Evolutionary conservation across 2,888 invertebrate species (phyloP), one percentile per base, ranked within the genome.

Genomic region (Stenodema calcarata): DNA sequence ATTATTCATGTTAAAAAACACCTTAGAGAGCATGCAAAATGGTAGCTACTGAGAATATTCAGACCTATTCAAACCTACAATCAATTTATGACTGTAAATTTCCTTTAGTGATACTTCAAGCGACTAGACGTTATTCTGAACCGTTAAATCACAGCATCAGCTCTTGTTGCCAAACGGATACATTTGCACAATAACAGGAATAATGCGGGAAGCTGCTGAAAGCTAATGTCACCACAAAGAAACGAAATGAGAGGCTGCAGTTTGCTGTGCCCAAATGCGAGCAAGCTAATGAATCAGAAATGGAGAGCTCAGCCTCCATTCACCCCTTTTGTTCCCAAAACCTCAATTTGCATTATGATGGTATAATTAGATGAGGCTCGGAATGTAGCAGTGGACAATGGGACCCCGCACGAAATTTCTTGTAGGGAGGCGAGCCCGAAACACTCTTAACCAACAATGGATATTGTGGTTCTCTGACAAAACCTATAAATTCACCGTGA

Each of bases 311-410:
- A 12, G 47, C 47, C 47, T 47, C 47, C 62, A 62, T 18, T 62
- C 62, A 23, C 27, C 44, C n/a, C 78, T 78, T 78, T 78, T 78
- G 78, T 78, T 18, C 78, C 23, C 62, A 27, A 42, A 75, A 42
- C 78, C 78, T 42, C 42, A 78, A 78, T 78, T 78, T 78, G 78
- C 78, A 78, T 78, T 78, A 78, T 78, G 78, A 44, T 44, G 44
- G 78, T 27, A 42, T 78, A 78, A 78, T 78, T 42, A 78, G 78
- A 41, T 44, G 78, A 78, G 44, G 78, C 62, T 62, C 62, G 62
- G 62, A 62, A 23, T 62, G 23, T 23, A 23, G 23, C 62, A 4
- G 62, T 62, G 62, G 62, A 62, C 62, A 62, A 62, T 62, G 27
- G 62, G 18, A 18, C 62, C 62, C 62, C 62, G 1, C 62, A 23